These are phyloP conservation scores for Spinibarbus caldwelli DNA, from an alignment of 2,797 vertebrate species.

Conservation along the genomic window DNA sequence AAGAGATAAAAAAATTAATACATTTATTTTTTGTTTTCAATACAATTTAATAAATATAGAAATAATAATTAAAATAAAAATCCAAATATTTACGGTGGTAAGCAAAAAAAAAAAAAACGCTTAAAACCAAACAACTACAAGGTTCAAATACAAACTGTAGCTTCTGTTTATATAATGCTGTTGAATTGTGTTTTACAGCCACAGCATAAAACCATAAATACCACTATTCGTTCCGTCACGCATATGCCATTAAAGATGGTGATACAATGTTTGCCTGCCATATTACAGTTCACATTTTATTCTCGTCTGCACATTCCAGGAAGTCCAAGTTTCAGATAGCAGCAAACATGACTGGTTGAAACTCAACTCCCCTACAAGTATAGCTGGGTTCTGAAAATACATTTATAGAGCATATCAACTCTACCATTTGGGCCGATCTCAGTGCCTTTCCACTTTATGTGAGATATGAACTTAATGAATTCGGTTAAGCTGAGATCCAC, in stretches of 20 bases:
- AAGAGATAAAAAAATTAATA: not conserved
- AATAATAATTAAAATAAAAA: not conserved
- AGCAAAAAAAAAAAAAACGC: not conserved
- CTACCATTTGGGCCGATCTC: constrained; percentile 17
- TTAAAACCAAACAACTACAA: constrained; percentile 3
- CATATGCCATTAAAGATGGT: constrained; percentile 61
- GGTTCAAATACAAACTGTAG: constrained; percentile 29
- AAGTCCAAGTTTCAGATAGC: constrained; percentile 49
- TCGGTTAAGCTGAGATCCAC: not conserved
- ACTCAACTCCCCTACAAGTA: constrained; percentile 28
- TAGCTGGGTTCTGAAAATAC: constrained; percentile 31
- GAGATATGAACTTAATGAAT: not conserved
- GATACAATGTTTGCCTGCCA: constrained; percentile 45
- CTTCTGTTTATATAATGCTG: constrained; percentile 53
- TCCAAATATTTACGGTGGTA: not conserved
- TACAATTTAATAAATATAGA: not conserved
- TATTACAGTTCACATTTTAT: constrained; percentile 57
- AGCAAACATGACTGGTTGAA: constrained; percentile 40
- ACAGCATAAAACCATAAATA: constrained; percentile 72
- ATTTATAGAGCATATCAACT: constrained; percentile 6
- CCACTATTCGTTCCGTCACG: constrained; percentile 65
- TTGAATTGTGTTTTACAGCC: constrained; percentile 60
- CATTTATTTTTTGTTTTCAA: not conserved
- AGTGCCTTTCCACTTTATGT: not conserved
- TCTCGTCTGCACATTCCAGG: constrained; percentile 51